Evolutionary conservation across 2,797 vertebrate species (phyloP).

Genomic region (Enteromius viviparus): DNA sequence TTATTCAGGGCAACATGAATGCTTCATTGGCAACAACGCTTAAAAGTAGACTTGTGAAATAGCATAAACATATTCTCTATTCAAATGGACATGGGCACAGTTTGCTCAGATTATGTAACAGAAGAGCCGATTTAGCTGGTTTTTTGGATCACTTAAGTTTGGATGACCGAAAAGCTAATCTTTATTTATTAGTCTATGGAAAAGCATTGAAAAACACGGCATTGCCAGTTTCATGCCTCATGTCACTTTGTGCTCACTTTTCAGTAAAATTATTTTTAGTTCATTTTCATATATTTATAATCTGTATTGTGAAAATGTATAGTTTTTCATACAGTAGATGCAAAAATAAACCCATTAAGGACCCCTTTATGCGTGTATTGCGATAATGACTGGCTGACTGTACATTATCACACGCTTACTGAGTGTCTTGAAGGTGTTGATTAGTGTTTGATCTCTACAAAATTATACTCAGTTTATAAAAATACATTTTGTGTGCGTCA

Average conservation of each 20-base stretch:
- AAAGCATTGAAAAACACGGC: neutral
- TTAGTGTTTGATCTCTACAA: constrained; percentile 13
- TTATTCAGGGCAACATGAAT: neutral
- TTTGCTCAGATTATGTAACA: constrained; percentile 10
- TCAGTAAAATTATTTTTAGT: neutral
- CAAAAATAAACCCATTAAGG: neutral
- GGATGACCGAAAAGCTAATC: neutral
- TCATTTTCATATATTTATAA: neutral
- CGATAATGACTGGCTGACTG: neutral
- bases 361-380: neutral
- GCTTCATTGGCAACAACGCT: neutral
- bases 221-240: neutral
- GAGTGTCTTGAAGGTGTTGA: constrained; percentile 32
- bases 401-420: constrained; percentile 15
- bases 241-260: neutral
- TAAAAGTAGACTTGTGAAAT: neutral
- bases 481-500: constrained; percentile 22
- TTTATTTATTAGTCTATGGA: neutral
- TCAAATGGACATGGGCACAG: neutral
- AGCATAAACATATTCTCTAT: neutral
- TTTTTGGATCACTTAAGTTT: constrained; percentile 12
- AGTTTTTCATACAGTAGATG: neutral
- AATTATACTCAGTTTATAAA: constrained; percentile 9
- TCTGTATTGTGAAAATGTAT: neutral
- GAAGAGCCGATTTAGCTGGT: constrained; percentile 4